Conservation (phyloP, 2,797 vertebrate species). For the Melanotaenia parkinsoni region DNA sequence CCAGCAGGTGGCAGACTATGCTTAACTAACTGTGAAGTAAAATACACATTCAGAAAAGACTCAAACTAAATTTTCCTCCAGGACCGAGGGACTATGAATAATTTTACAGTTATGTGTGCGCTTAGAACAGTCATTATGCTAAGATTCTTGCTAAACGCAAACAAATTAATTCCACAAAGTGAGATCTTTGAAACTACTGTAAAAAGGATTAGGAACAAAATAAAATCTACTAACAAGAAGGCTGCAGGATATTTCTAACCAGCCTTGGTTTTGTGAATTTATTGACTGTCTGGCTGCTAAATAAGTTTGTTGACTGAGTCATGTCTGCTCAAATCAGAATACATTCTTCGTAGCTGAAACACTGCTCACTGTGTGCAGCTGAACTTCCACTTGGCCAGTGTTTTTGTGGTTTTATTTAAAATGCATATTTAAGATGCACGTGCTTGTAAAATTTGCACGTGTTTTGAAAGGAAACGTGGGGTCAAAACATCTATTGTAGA, state of each 20-base stretch:
- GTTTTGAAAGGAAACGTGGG: not conserved
- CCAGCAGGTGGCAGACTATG: slow-evolving; percentile 67
- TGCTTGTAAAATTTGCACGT: not conserved
- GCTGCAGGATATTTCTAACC: slow-evolving; percentile 17
- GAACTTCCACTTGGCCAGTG: not conserved
- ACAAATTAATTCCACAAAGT: not conserved
- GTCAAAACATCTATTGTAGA: not conserved
- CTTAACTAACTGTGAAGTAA: slow-evolving; percentile 3
- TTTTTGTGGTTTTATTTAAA: not conserved
- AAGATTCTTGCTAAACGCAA: not conserved
- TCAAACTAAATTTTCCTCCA: not conserved
- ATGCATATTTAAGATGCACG: not conserved
- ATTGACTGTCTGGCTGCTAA: slow-evolving; percentile 49
- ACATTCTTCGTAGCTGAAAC: slow-evolving; percentile 30
- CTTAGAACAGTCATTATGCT: not conserved
- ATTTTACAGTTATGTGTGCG: not conserved
- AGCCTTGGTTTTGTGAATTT: slow-evolving; percentile 29
- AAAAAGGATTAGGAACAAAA: not conserved
- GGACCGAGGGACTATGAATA: not conserved
- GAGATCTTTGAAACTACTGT: not conserved
- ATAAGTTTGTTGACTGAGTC: slow-evolving; percentile 45
- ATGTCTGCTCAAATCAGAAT: slow-evolving; percentile 45
- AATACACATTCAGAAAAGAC: rapidly evolving
- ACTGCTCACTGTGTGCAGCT: not conserved
- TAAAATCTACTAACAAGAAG: slow-evolving; percentile 3